These are phyloP conservation scores for Cacatua alba DNA, from an alignment of 2,113 vertebrate genomes.

Conservation along the genomic window DNA sequence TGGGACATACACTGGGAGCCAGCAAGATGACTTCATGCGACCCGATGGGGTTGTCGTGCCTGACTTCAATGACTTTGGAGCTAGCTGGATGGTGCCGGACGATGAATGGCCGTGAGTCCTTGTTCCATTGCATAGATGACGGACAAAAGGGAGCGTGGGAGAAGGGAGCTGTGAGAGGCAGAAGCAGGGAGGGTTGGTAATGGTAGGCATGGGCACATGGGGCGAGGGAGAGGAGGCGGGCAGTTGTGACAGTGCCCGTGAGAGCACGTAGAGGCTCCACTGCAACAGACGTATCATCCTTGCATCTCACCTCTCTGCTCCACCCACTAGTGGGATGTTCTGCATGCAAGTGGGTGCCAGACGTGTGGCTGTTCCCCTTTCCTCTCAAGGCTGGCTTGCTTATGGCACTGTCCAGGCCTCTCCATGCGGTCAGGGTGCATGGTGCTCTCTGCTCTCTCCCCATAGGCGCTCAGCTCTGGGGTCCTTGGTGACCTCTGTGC, in stretches of 20 bases:
- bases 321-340: neutral
- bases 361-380: neutral
- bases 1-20: slow-evolving; percentile 77
- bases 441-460: neutral
- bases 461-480: neutral
- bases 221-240: neutral
- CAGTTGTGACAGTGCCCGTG: neutral
- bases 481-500: neutral
- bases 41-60: slow-evolving; percentile 55
- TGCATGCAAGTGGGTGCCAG: neutral
- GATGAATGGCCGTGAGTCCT: slow-evolving; percentile 34
- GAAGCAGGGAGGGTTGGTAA: neutral
- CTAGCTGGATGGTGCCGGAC: slow-evolving; percentile 71
- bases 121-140: neutral
- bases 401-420: neutral
- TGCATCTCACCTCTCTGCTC: neutral
- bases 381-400: neutral
- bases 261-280: neutral
- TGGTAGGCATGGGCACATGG: neutral
- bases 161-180: neutral
- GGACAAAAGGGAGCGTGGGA: neutral
- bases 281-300: neutral
- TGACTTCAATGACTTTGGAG: slow-evolving; percentile 51
- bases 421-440: neutral
- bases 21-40: slow-evolving; percentile 74